Evolutionary conservation across 1,140 invertebrate species (phyloP), one percentile per base, ranked within the genome.

Genomic region (Globodera rostochiensis): DNA sequence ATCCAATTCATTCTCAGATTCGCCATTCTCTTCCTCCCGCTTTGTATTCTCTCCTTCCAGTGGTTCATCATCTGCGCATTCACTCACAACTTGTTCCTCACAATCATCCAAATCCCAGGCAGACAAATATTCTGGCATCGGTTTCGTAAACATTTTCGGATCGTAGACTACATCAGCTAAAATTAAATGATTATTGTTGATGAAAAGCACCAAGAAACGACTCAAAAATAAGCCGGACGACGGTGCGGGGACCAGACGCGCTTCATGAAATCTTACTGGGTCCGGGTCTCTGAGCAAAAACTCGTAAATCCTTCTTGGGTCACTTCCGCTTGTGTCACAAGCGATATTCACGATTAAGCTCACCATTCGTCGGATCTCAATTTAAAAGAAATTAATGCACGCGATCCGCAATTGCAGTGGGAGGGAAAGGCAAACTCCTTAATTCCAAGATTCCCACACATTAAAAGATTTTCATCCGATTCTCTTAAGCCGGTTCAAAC

Each of bases 361-460:
- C 64, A 87, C 83, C 86, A 87, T 87, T 50, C 86, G 81, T 8
- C 86, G 83, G 79, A 87, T 87, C 86, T 87, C 45, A 74, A 86
- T 64, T 21, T 70, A 73, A 15, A 78, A n/a, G 36, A 49, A 36
- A 69, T 75, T 66, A 53, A 13, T 13, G 50, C 50, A 9, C 7
- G 5, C 49, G 6, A 53, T 9, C 50, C 7, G 50, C 1, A 3
- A 53, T 9, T 9, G 50, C 50, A 53, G 11, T 53, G 50, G 50
- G 7, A 53, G 7, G 7, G 7, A 53, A 53, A 53, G 7, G 50
- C 50, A 53, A 9, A 13, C 50, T 4, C 50, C 50, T 7, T 53
- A 7, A 53, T 73, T 75, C 25, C 1, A 36, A 11, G 76, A 83
- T 7, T 11, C 46, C 15, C 21, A 19, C 36, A n/a, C 45, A 82